Evolutionary conservation across 2,113 vertebrate species (phyloP).

Genomic region (Hippopotamus amphibius): DNA sequence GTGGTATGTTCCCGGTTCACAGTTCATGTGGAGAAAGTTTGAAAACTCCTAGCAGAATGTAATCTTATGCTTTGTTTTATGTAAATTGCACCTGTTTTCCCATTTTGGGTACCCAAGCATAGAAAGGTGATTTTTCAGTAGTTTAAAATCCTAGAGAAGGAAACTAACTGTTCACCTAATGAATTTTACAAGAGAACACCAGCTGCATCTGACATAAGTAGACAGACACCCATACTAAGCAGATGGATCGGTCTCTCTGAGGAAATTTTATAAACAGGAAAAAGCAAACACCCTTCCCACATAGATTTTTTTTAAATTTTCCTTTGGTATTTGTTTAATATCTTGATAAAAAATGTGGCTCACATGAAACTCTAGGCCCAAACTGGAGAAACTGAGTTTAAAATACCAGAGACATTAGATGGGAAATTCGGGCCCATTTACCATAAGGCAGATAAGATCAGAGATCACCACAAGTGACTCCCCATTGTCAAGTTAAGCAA

Average conservation of each 20-base stretch:
- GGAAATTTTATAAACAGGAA: constrained; percentile 46
- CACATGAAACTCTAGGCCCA: neutral
- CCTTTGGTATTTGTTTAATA: constrained; percentile 39
- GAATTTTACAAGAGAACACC: constrained; percentile 16
- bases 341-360: neutral
- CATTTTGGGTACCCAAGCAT: constrained; percentile 17
- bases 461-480: neutral
- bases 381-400: neutral
- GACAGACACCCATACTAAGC: neutral
- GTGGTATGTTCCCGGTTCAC: neutral
- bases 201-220: constrained; percentile 15
- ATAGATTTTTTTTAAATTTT: neutral
- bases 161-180: neutral
- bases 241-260: neutral
- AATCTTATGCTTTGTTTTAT: neutral
- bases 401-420: neutral
- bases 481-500: neutral
- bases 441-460: neutral
- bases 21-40: neutral
- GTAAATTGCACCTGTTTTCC: neutral
- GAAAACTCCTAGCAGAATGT: neutral
- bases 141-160: neutral
- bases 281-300: constrained; percentile 28
- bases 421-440: neutral
- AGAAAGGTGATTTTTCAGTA: neutral